Evolutionary conservation across 1,140 invertebrate genomes (phyloP).

Genomic region (Pogonomyrmex californicus): DNA sequence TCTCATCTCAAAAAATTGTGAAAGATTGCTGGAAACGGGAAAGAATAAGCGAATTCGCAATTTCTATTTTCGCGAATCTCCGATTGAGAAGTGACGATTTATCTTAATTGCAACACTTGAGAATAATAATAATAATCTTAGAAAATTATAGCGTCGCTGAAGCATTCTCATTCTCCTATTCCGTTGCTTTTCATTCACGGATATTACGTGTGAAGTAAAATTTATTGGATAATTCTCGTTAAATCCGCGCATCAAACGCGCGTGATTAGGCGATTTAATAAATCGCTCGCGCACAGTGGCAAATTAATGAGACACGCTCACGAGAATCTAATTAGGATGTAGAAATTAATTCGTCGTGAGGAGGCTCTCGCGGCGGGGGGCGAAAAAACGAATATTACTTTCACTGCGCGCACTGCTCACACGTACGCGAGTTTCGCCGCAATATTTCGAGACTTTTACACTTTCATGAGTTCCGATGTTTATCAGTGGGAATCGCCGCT

Average conservation of each 20-base stretch:
- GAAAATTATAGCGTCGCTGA: background rate
- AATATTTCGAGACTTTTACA: conserved; percentile 23
- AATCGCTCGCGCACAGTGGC: background rate
- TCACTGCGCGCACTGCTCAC: conserved; percentile 8
- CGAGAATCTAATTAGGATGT: conserved; percentile 19
- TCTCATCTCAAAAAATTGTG: background rate
- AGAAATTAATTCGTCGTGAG: conserved; percentile 39
- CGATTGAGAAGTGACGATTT: no score
- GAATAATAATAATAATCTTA: background rate
- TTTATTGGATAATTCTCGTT: background rate
- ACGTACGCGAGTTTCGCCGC: conserved; percentile 9
- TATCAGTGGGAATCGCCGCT: conserved; percentile 1
- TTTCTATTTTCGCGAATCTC: no score
- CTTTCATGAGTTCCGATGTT: conserved; percentile 40
- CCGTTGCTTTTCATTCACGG: background rate
- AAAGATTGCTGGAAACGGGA: background rate
- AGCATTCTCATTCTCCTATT: background rate
- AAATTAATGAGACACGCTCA: conserved; percentile 34
- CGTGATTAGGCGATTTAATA: conserved; percentile 17
- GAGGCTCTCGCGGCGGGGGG: background rate
- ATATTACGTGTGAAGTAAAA: background rate
- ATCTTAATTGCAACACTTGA: background rate
- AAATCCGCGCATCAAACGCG: background rate
- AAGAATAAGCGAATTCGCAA: background rate
- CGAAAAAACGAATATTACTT: conserved; percentile 41